Evolutionary conservation across 1,140 invertebrate species (phyloP).

Genomic region (Sitophilus oryzae): DNA sequence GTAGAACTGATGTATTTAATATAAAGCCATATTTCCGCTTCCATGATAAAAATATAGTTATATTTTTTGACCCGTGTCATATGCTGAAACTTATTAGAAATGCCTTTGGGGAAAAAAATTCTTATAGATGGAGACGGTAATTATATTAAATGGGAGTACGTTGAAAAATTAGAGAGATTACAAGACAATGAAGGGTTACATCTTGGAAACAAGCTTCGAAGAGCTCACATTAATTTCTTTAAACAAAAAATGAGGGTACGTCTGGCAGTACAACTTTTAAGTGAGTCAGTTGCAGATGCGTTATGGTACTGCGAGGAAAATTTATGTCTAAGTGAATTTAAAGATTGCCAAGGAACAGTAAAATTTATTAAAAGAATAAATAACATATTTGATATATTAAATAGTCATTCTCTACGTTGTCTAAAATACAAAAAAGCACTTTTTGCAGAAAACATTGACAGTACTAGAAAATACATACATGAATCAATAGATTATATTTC

Average conservation of each 20-base stretch:
- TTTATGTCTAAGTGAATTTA: constrained; percentile 26
- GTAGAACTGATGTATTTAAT: too few species aligned
- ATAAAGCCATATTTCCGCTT: too few species aligned
- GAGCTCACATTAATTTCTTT: constrained; percentile 33
- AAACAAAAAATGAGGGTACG: constrained; percentile 42
- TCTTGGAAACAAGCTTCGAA: constrained; percentile 35
- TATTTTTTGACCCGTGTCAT: too few species aligned
- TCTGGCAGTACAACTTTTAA: constrained; percentile 36
- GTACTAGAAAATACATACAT: too few species aligned
- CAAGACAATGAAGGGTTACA: constrained; percentile 37
- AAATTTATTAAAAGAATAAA: constrained; percentile 33
- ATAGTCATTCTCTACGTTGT: constrained; percentile 22
- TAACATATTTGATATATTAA: constrained; percentile 36
- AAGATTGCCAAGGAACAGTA: constrained; percentile 25
- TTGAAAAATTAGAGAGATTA: constrained; percentile 32
- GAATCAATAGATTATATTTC: not conserved
- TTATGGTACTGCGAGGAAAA: constrained; percentile 28
- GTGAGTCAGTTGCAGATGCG: constrained; percentile 31
- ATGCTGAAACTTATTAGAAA: too few species aligned
- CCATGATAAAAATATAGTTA: too few species aligned
- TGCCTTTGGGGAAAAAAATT: too few species aligned
- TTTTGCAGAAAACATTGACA: not conserved
- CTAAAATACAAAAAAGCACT: not conserved
- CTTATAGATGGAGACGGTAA: constrained; percentile 23
- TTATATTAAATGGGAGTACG: too few species aligned